Percentiles rank a stretch among this genome's conserved stretches.
Evolutionary conservation across 2,888 invertebrate species (phyloP).

Genomic region (Sphaerophoria rueppellii): DNA sequence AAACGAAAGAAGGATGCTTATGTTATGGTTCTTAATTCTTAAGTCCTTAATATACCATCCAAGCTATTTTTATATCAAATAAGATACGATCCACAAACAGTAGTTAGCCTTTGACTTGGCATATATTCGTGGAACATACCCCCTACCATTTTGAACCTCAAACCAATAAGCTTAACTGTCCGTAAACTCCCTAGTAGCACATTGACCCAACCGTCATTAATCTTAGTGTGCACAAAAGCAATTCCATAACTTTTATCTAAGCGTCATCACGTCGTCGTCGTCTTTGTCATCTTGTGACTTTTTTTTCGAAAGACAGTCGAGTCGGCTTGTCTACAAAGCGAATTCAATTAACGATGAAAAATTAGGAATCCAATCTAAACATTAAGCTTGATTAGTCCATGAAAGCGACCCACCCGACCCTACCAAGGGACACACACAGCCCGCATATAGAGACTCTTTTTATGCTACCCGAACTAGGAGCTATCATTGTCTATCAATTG

Average conservation of each 20-base stretch:
- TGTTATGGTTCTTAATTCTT: too few relatives aligned
- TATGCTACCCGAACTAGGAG: background rate
- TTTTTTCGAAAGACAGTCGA: background rate
- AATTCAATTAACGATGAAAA: constrained; percentile 63
- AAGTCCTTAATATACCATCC: too few relatives aligned
- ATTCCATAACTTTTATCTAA: background rate
- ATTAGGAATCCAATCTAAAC: constrained; percentile 59
- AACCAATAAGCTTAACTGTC: background rate
- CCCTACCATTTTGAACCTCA: too few relatives aligned
- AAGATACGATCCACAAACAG: too few relatives aligned
- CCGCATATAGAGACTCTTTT: constrained; percentile 35
- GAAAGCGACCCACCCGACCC: background rate
- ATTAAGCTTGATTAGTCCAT: constrained; percentile 44
- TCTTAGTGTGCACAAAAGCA: constrained; percentile 14
- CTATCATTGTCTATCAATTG: background rate
- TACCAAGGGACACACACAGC: background rate
- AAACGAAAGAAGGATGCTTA: too few relatives aligned
- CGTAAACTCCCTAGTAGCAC: background rate
- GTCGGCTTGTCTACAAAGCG: constrained; percentile 36
- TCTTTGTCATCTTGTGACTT: background rate
- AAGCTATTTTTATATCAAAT: too few relatives aligned
- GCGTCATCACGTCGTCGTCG: background rate
- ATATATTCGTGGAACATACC: too few relatives aligned
- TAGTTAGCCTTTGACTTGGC: too few relatives aligned
- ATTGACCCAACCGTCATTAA: constrained; percentile 42